These are phyloP conservation scores for Punctoribates punctum DNA, from an alignment of 2,888 invertebrate genomes.

Conservation along the genomic window DNA sequence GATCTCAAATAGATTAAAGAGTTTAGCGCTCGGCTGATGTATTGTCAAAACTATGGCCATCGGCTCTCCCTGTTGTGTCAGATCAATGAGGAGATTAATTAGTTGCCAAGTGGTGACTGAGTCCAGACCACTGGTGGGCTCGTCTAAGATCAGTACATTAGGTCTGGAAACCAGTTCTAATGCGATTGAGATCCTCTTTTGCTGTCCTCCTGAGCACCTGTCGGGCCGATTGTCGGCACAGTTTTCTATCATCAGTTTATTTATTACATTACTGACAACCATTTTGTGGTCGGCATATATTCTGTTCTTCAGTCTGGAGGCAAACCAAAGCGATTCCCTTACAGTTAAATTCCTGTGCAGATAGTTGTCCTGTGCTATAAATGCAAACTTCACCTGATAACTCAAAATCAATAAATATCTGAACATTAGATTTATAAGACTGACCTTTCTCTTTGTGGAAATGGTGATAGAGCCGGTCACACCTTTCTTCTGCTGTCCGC, in stretches of 20 bases:
- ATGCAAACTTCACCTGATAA: conserved; percentile 1
- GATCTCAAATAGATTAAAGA: conserved; percentile 78
- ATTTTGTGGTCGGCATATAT: conserved; percentile 16
- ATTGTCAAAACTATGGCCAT: conserved; percentile 73
- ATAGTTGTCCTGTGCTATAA: conserved; percentile 24
- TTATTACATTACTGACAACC: not conserved
- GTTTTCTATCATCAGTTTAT: not conserved
- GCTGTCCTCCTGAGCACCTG: conserved; percentile 68
- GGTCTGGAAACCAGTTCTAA: conserved; percentile 86
- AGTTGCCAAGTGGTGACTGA: conserved; percentile 80
- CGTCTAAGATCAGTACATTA: conserved; percentile 86
- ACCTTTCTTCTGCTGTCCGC: not conserved
- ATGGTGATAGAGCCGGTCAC: conserved; percentile 22
- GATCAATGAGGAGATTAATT: conserved; percentile 68
- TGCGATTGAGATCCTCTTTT: conserved; percentile 82
- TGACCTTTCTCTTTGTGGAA: not conserved
- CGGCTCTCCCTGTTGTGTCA: conserved; percentile 59
- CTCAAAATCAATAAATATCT: not conserved
- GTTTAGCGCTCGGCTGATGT: conserved; percentile 81
- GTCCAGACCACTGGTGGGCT: conserved; percentile 90
- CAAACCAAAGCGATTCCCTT: conserved; percentile 30
- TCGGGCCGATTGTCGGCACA: not conserved
- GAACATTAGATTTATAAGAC: not conserved
- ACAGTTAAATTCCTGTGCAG: not conserved
- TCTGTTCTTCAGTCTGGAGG: conserved; percentile 35